phyloP scores from a whole-genome alignment of 2,888 invertebrate genomes.

The Petrolisthes manimaculis region DNA sequence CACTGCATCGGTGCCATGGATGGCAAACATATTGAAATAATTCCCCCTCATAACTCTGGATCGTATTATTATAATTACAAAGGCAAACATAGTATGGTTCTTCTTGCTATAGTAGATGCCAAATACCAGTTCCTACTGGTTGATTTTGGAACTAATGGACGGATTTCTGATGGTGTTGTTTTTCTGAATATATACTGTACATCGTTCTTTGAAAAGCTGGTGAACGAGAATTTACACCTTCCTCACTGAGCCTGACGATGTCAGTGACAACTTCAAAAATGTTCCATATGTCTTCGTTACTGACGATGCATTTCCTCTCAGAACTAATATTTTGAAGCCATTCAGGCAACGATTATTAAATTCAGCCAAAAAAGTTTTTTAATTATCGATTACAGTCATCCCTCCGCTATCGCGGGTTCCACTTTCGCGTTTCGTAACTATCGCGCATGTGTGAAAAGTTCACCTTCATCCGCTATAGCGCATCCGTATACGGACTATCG shows the following conservation, averaged over 20 bases:
- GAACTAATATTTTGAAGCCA: slow-evolving; percentile 43
- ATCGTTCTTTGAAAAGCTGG: slow-evolving; percentile 24
- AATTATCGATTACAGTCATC: too few relatives aligned
- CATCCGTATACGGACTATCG: too few relatives aligned
- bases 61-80: slow-evolving; percentile 37
- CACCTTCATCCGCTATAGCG: too few relatives aligned
- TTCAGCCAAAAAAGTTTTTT: too few relatives aligned
- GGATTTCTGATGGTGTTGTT: slow-evolving; percentile 22
- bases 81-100: slow-evolving; percentile 40
- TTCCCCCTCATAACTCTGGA: slow-evolving; percentile 9
- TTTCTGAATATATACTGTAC: slow-evolving; percentile 30
- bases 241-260: slow-evolving; percentile 40
- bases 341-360: too few relatives aligned
- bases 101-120: slow-evolving; percentile 33
- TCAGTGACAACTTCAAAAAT: slow-evolving; percentile 35
- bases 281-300: slow-evolving; percentile 41
- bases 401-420: too few relatives aligned
- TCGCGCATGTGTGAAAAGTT: too few relatives aligned
- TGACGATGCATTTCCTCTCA: slow-evolving; percentile 34
- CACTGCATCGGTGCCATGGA: too few relatives aligned
- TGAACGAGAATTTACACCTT: slow-evolving; percentile 16
- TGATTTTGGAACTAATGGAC: slow-evolving; percentile 34
- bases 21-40: slow-evolving; percentile 5
- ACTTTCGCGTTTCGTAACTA: too few relatives aligned
- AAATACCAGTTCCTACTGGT: slow-evolving; percentile 27